Evolutionary conservation across 2,113 vertebrate species (phyloP).

Genomic region (Megaleporinus macrocephalus): DNA sequence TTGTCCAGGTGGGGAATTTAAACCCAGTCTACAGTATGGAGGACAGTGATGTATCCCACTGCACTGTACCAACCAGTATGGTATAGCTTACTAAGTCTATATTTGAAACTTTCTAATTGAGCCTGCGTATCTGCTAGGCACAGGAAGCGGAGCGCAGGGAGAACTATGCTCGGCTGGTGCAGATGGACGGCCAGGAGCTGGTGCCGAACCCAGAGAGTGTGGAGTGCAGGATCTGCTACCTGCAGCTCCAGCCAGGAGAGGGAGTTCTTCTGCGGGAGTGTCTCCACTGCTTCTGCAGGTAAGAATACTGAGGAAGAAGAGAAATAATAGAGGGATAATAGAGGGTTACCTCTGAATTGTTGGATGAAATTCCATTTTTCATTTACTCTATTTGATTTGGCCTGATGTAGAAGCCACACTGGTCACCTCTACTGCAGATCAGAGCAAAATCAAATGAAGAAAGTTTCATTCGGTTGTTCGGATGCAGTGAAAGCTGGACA

Average conservation of each 20-base stretch:
- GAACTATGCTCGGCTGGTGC: slow-evolving; percentile 82
- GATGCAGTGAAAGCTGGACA: too few relatives aligned
- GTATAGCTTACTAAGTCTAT: too few relatives aligned
- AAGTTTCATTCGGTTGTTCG: too few relatives aligned
- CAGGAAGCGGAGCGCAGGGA: slow-evolving; percentile 78
- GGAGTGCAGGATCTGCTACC: slow-evolving; percentile 85
- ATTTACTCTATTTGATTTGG: too few relatives aligned
- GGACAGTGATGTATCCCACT: too few relatives aligned
- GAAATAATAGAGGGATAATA: background rate
- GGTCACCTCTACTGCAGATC: too few relatives aligned
- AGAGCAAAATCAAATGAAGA: too few relatives aligned
- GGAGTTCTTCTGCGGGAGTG: slow-evolving; percentile 86
- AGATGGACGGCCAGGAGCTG: slow-evolving; percentile 80
- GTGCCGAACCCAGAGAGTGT: slow-evolving; percentile 80
- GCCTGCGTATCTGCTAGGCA: slow-evolving; percentile 68
- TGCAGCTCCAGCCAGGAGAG: slow-evolving; percentile 73
- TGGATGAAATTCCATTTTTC: too few relatives aligned
- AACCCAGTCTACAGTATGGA: too few relatives aligned
- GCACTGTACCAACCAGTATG: too few relatives aligned
- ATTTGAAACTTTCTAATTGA: slow-evolving; percentile 12
- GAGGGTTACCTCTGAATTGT: background rate
- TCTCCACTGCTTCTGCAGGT: slow-evolving; percentile 87
- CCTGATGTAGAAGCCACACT: too few relatives aligned
- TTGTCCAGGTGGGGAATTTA: too few relatives aligned
- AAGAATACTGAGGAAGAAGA: background rate